These are phyloP conservation scores for Anas acuta DNA, from an alignment of 2,797 vertebrate genomes.

Conservation along the genomic window DNA sequence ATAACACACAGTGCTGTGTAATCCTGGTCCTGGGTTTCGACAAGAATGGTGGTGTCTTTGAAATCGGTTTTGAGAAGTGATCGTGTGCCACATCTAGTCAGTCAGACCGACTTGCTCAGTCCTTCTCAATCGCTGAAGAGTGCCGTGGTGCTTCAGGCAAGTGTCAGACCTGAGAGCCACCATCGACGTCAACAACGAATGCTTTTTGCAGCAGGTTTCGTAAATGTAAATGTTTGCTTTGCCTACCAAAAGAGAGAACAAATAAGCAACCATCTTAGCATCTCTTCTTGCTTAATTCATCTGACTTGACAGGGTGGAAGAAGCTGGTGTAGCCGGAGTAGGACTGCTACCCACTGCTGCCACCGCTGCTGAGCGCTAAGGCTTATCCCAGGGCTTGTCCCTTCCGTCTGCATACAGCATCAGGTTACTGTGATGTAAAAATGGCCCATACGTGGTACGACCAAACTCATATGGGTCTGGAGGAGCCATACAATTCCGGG, in stretches of 20 bases:
- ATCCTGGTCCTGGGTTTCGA: background rate
- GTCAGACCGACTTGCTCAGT: conserved; percentile 25
- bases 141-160: conserved; percentile 35
- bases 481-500: rapidly evolving
- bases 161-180: conserved; percentile 43
- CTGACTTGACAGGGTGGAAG: background rate
- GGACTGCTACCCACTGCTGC: background rate
- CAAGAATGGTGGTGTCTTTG: background rate
- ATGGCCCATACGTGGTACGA: background rate
- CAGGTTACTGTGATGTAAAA: background rate
- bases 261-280: background rate
- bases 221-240: background rate
- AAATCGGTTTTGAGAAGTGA: background rate
- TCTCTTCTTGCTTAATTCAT: background rate
- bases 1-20: rapidly evolving
- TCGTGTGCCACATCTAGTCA: background rate
- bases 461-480: background rate
- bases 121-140: conserved; percentile 9
- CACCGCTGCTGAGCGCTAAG: background rate
- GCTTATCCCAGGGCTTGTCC: background rate
- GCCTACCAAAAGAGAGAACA: background rate
- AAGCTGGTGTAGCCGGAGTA: rapidly evolving
- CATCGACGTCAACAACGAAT: background rate
- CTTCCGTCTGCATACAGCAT: background rate
- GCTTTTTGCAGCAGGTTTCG: conserved; percentile 37